Evolutionary conservation across 1,140 invertebrate species (phyloP).

Genomic region (honey bee (Apis mellifera)): Amel_HAv3.1 CM009942.2:7252501-7253000

Average conservation of each 20-base stretch:
- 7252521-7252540: conserved; percentile 65
- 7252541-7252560: conserved; percentile 56
- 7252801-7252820: conserved; percentile 1
- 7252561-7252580: conserved; percentile 72
- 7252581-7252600: conserved; percentile 70
- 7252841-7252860: too few species aligned
- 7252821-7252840: conserved; percentile 15
- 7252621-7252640: not conserved
- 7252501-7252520: conserved; percentile 41
- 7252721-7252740: not conserved
- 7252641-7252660: conserved; percentile 39
- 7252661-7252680: conserved; percentile 18
- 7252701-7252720: not conserved
- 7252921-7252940: too few species aligned
- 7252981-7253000: too few species aligned
- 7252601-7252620: conserved; percentile 57
- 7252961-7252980: too few species aligned
- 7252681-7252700: not conserved
- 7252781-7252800: conserved; percentile 13
- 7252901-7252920: too few species aligned
- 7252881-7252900: not conserved
- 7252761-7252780: not conserved
- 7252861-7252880: too few species aligned
- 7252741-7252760: conserved; percentile 18
- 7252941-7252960: too few species aligned